phyloP scores from a whole-genome alignment of 2,113 vertebrate species.

The Ahaetulla prasina region DNA sequence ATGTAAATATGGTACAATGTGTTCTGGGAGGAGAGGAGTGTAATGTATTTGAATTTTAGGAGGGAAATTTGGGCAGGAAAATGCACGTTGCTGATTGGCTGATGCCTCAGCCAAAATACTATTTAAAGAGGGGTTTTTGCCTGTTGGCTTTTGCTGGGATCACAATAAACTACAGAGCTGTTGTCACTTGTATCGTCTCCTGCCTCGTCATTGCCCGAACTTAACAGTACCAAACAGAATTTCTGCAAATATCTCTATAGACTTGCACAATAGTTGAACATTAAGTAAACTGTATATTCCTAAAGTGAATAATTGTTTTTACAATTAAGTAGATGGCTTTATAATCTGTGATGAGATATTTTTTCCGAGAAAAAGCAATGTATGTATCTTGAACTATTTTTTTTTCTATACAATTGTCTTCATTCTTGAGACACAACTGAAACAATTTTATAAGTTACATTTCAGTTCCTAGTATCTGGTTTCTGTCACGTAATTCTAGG shows the following conservation, averaged over 20 bases:
- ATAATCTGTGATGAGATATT: not conserved
- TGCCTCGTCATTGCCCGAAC: too few relatives aligned
- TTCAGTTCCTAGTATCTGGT: not conserved
- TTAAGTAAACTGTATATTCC: not conserved
- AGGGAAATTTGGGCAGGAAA: too few relatives aligned
- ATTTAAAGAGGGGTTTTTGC: too few relatives aligned
- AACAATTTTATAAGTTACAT: not conserved
- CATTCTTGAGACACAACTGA: not conserved
- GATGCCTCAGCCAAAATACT: too few relatives aligned
- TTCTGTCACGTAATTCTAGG: fast-evolving
- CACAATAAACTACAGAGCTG: too few relatives aligned
- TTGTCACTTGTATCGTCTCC: too few relatives aligned
- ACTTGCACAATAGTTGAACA: not conserved
- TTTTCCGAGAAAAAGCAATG: not conserved
- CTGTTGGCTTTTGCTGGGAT: too few relatives aligned
- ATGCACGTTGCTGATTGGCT: too few relatives aligned
- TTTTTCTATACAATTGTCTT: not conserved
- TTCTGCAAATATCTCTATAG: not conserved
- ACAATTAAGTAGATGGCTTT: not conserved
- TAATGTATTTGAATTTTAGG: too few relatives aligned
- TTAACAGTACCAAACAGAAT: not conserved
- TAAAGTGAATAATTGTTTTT: not conserved
- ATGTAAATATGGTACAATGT: too few relatives aligned
- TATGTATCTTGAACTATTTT: not conserved
- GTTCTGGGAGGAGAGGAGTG: too few relatives aligned